Percentiles rank a stretch among this genome's conserved stretches.
Evolutionary conservation across 2,888 invertebrate genomes (phyloP).

Genomic region (Orgyia antiqua): DNA sequence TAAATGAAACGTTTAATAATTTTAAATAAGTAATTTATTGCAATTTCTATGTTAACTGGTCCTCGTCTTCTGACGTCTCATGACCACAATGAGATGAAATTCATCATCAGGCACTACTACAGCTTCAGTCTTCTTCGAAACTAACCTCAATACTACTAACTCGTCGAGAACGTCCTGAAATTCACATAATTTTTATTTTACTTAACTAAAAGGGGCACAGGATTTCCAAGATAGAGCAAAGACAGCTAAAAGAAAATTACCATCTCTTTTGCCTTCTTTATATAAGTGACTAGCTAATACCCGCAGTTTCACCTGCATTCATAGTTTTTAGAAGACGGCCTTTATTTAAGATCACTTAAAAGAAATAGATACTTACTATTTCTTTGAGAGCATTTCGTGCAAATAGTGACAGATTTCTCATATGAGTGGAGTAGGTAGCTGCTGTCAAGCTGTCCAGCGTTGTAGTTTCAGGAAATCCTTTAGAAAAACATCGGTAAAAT

Average conservation of each 20-base stretch:
- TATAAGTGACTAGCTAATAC: too few species aligned
- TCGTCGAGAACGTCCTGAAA: constrained; percentile 62
- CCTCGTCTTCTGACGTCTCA: constrained; percentile 39
- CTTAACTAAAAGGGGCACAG: too few species aligned
- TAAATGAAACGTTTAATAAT: too few species aligned
- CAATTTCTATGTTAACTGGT: too few species aligned
- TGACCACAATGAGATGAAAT: constrained; percentile 65
- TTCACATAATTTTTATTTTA: too few species aligned
- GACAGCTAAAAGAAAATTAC: too few species aligned
- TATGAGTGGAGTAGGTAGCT: constrained; percentile 64
- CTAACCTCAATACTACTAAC: constrained; percentile 54
- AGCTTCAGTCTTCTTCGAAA: constrained; percentile 62
- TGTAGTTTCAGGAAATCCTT: constrained; percentile 69
- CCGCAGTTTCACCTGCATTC: too few species aligned
- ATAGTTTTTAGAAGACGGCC: too few species aligned
- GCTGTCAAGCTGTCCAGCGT: constrained; percentile 70
- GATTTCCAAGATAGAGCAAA: too few species aligned
- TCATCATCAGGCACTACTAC: constrained; percentile 64
- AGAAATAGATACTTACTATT: constrained; percentile 51
- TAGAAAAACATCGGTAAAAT: background rate
- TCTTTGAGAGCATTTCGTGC: constrained; percentile 62
- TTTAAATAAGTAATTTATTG: too few species aligned
- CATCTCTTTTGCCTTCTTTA: too few species aligned
- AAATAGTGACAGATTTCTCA: constrained; percentile 54
- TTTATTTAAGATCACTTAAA: too few species aligned